A percentile compares a stretch with the other conserved stretches of the same genome.
These are phyloP conservation scores for Bombyx mori DNA, from an alignment of 1,140 invertebrate genomes.

Conservation along the genomic window ASM3026992v2 NC_085110.1:9349001-9349500, in stretches of 20 bases:
- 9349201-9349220: constrained; percentile 43
- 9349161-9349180: constrained; percentile 63
- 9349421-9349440: constrained; percentile 89
- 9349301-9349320: constrained; percentile 46
- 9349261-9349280: constrained; percentile 17
- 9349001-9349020: constrained; percentile 76
- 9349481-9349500: constrained; percentile 21
- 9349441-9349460: constrained; percentile 87
- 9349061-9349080: constrained; percentile 78
- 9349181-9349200: constrained; percentile 34
- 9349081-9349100: constrained; percentile 76
- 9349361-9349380: constrained; percentile 77
- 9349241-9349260: constrained; percentile 9
- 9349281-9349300: constrained; percentile 65
- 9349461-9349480: constrained; percentile 85
- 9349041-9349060: constrained; percentile 77
- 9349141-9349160: constrained; percentile 82
- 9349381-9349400: constrained; percentile 87
- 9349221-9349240: constrained; percentile 59
- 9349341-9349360: constrained; percentile 74
- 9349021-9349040: constrained; percentile 76
- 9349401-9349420: constrained; percentile 93
- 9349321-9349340: constrained; percentile 72
- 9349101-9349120: constrained; percentile 81
- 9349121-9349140: constrained; percentile 81